A percentile compares a stretch with the other conserved stretches of the same genome.
phyloP scores from a whole-genome alignment of 2,113 vertebrate species.

The Antigone vipio region DNA sequence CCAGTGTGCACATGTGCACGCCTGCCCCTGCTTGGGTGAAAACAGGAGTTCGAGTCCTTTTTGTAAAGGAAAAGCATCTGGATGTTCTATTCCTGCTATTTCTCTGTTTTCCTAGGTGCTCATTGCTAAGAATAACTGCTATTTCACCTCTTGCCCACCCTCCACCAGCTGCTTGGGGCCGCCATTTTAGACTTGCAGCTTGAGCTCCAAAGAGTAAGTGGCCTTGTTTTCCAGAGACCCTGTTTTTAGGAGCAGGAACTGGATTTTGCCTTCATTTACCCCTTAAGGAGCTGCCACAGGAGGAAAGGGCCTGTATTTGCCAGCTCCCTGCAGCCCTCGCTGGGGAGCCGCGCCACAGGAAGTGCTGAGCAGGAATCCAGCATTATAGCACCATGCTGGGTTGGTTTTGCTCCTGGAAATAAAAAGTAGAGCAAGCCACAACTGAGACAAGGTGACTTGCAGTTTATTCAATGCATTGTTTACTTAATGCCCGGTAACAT shows the following conservation, averaged over 20 bases:
- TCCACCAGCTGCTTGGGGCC: background rate
- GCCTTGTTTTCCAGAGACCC: background rate
- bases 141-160: background rate
- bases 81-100: background rate
- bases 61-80: background rate
- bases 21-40: background rate
- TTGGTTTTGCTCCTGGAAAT: background rate
- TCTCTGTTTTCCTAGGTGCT: background rate
- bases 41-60: background rate
- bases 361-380: background rate
- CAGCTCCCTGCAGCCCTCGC: background rate
- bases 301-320: background rate
- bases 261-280: background rate
- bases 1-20: rapidly evolving
- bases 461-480: background rate
- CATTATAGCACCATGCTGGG: background rate
- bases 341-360: background rate
- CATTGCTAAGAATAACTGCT: background rate
- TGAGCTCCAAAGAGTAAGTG: background rate
- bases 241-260: background rate
- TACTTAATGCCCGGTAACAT: background rate
- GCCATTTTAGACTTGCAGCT: background rate
- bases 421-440: background rate
- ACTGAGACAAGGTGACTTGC: background rate
- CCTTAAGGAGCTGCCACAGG: background rate